Base-by-base conservation (phyloP, 2,797 vertebrate genomes). In the Falco berigora region DNA sequence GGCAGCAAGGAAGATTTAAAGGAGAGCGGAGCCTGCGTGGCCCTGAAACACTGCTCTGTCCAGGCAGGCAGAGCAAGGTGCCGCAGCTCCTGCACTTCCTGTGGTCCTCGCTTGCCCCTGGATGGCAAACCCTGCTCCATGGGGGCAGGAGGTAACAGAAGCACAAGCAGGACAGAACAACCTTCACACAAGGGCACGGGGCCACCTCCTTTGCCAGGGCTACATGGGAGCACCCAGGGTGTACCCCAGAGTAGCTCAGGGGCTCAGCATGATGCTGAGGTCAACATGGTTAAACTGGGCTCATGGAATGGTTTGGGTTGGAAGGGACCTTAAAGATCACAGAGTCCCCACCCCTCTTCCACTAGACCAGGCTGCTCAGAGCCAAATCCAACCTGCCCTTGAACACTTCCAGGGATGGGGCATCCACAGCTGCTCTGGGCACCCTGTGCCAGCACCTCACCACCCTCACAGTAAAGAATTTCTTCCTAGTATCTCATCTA, bases 121-220 rank as follows among this genome's bases (percentile, higher is more conserved):
- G 9, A 9, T 1, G 5, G 64, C 40, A 62, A 73, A 44, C 0
- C 4, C 21, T 23, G 38, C 53, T 42, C 27, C 32, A 34, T 36
- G 2, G 3, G 8, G 19, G 22, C n/a, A 27, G 8, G 5, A 28
- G 21, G 62, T 7, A n/a, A 38, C 1, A 3, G 38, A 23, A 56
- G 86, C 61, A 53, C 17, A 8, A 56, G 32, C 25, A 24, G 59
- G 27, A 10, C 7, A 30, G 27, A 14, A 20, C 7, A 6, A 21
- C 10, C 30, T 23, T 38, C 6, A 4, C 16, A 14, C 52, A 34
- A n/a, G 38, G 73, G 17, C 80, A 52, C 2, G 3, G 50, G 17
- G 59, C 19, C 56, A 40, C 38, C 3, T 2, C 56, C 64, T 44
- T 7, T 1, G 25, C 42, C 24, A 71, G 36, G 75, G 46, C 24